Percentiles rank a stretch among this genome's conserved stretches.
Conservation (phyloP, 2,113 vertebrate genomes). For the Larimichthys polyactis region DNA sequence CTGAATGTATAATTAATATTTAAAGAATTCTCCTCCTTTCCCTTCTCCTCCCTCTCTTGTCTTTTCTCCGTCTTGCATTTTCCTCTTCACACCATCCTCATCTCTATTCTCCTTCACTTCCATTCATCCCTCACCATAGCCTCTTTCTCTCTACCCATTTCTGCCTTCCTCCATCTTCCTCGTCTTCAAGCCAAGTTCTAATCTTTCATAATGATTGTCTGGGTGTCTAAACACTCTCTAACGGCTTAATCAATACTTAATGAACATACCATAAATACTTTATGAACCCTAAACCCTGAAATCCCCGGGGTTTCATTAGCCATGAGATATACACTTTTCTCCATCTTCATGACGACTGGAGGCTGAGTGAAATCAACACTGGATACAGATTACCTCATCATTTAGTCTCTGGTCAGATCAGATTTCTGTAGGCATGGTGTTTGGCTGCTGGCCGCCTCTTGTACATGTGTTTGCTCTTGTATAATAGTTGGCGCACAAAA, state of each 20-base stretch:
- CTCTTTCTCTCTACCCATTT: constrained; percentile 29
- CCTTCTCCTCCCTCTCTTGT: background rate
- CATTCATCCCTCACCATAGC: constrained; percentile 28
- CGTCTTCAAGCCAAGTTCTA: constrained; percentile 56
- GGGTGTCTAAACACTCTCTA: constrained; percentile 75
- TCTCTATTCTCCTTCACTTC: constrained; percentile 34
- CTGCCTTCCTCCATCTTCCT: constrained; percentile 46
- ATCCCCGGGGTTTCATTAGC: constrained; percentile 76
- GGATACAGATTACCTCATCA: constrained; percentile 64
- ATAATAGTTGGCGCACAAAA: background rate
- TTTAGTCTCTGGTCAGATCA: constrained; percentile 54
- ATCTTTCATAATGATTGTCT: constrained; percentile 74
- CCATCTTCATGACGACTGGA: constrained; percentile 51
- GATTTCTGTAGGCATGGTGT: constrained; percentile 8
- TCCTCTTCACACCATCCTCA: constrained; percentile 7
- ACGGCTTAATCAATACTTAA: constrained; percentile 81
- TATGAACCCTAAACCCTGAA: constrained; percentile 76
- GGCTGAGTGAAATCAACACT: constrained; percentile 55
- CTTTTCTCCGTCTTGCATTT: constrained; percentile 6
- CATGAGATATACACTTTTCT: constrained; percentile 72
- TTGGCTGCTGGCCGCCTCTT: constrained; percentile 11
- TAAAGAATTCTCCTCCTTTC: constrained; percentile 52
- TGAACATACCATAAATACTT: constrained; percentile 80
- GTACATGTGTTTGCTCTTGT: background rate
- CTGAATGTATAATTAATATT: constrained; percentile 76